Evolutionary conservation across 1,140 invertebrate species (phyloP).

Genomic region (Anastrepha obliqua): DNA sequence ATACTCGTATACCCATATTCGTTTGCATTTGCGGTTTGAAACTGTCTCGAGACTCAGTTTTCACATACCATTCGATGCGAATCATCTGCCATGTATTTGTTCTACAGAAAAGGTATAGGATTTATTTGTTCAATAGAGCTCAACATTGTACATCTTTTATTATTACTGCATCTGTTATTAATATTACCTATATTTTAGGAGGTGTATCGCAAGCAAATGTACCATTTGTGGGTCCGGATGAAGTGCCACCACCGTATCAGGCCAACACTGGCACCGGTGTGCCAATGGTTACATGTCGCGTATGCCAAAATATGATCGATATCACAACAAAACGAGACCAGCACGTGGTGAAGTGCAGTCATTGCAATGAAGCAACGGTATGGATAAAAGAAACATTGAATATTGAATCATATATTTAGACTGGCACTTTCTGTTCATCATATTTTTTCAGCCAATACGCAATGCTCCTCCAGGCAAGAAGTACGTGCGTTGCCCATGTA

Average conservation of each 20-base stretch:
- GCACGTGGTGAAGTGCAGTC: conserved; percentile 96
- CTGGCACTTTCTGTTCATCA: background rate
- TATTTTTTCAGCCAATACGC: conserved; percentile 87
- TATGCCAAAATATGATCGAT: conserved; percentile 97
- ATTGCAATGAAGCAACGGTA: conserved; percentile 98
- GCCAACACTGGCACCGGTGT: conserved; percentile 79
- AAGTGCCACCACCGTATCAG: conserved; percentile 88
- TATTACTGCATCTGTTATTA: background rate
- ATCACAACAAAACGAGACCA: conserved; percentile 95
- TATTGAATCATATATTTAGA: background rate
- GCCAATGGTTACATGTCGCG: conserved; percentile 95
- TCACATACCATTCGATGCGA: background rate
- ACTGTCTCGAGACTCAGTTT: background rate
- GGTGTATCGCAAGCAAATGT: conserved; percentile 76
- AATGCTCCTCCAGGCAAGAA: conserved; percentile 99
- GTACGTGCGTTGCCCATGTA: conserved; percentile 99
- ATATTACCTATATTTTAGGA: conserved; percentile 57
- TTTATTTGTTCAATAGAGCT: background rate
- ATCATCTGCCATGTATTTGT: conserved; percentile 49
- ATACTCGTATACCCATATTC: background rate
- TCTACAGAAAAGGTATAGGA: conserved; percentile 42
- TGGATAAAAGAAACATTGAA: conserved; percentile 70
- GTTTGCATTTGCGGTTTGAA: conserved; percentile 21
- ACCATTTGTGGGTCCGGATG: conserved; percentile 89
- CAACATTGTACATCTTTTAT: background rate